These are phyloP conservation scores for Hyppa rectilinea DNA, from an alignment of 2,888 invertebrate species.

Conservation along the genomic window DNA sequence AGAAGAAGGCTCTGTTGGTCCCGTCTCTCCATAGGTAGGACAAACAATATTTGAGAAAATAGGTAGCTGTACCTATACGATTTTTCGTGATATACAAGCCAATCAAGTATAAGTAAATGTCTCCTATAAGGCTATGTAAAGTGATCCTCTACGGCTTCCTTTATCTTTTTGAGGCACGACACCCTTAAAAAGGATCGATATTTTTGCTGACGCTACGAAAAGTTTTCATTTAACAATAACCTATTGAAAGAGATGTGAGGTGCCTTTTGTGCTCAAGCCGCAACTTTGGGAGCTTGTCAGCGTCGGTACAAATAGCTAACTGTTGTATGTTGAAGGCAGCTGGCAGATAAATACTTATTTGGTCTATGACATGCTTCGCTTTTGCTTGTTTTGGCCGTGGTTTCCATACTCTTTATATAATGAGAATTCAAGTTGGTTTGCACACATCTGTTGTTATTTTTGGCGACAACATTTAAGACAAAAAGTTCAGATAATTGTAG, in stretches of 20 bases:
- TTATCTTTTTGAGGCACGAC: too few species aligned
- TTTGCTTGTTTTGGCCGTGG: neutral
- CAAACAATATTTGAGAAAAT: neutral
- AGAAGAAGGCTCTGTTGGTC: too few species aligned
- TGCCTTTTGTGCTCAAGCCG: conserved; percentile 15
- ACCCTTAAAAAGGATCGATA: conserved; percentile 1
- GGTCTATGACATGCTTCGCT: neutral
- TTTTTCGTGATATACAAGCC: neutral
- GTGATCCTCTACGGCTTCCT: too few species aligned
- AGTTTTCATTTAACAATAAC: conserved; percentile 36
- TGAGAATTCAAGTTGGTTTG: neutral
- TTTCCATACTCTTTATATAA: neutral
- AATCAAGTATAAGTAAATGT: conserved; percentile 8
- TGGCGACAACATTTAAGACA: neutral
- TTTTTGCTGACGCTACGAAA: conserved; percentile 29
- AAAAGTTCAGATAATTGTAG: too few species aligned
- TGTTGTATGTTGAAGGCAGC: neutral
- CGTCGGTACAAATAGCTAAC: conserved; percentile 2
- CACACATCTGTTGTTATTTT: neutral
- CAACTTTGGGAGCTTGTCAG: conserved; percentile 22
- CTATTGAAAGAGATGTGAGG: neutral
- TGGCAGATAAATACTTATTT: conserved; percentile 6
- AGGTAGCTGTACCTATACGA: neutral
- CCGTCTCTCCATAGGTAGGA: neutral
- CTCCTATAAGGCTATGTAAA: too few species aligned